Evolutionary conservation across 2,888 invertebrate genomes (phyloP).

Genomic region (Scaptomyza cyrtandrae): DNA sequence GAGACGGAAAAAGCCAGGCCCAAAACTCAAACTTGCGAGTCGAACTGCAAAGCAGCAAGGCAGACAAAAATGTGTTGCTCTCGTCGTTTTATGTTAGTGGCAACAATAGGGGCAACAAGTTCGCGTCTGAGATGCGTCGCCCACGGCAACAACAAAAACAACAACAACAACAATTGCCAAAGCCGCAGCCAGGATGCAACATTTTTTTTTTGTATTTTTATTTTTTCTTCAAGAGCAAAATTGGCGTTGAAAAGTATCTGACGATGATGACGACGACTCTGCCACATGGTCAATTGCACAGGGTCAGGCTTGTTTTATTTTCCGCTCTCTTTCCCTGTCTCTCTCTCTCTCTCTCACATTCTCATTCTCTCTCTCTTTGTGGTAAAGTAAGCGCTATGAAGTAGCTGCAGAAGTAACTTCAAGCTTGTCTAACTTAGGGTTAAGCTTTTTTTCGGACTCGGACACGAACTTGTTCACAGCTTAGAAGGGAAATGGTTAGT

Average conservation of each 20-base stretch:
- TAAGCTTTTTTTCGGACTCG: slow-evolving; percentile 48
- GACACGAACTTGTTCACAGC: slow-evolving; percentile 13
- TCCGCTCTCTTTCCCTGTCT: slow-evolving; percentile 19
- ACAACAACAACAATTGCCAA: slow-evolving; percentile 34
- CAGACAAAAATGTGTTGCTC: slow-evolving; percentile 29
- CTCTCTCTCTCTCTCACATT: slow-evolving; percentile 16
- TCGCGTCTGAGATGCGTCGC: slow-evolving; percentile 72
- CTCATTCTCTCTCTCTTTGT: slow-evolving; percentile 39
- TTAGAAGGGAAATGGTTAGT: slow-evolving; percentile 24
- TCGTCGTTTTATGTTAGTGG: slow-evolving; percentile 28
- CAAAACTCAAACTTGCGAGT: slow-evolving; percentile 3
- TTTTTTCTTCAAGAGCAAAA: slow-evolving; percentile 57
- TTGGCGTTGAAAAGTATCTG: slow-evolving; percentile 80
- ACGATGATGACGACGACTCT: slow-evolving; percentile 47
- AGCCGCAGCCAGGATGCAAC: slow-evolving; percentile 46
- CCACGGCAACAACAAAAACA: slow-evolving; percentile 64
- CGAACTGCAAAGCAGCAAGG: slow-evolving; percentile 12
- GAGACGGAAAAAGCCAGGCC: slow-evolving; percentile 44
- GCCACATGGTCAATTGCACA: slow-evolving; percentile 74
- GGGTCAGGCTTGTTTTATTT: slow-evolving; percentile 53
- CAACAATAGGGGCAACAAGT: slow-evolving; percentile 81
- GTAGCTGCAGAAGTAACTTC: slow-evolving; percentile 46
- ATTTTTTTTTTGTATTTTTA: slow-evolving; percentile 3
- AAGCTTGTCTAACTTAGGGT: slow-evolving; percentile 56
- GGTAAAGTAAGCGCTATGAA: slow-evolving; percentile 71